phyloP scores from a whole-genome alignment of 1,140 invertebrate species.

The Heliconius eleuchia region DNA sequence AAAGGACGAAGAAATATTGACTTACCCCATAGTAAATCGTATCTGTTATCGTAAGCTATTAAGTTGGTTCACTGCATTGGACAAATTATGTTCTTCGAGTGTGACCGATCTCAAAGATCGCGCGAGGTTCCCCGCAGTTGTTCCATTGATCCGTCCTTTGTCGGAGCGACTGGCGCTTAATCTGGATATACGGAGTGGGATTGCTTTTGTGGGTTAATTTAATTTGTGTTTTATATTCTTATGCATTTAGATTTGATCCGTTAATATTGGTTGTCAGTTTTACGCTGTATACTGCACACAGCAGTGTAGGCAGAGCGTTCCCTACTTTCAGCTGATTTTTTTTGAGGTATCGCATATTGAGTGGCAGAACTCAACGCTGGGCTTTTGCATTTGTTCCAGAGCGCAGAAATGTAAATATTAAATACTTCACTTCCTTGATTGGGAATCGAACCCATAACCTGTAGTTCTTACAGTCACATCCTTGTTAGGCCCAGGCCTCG shows the following conservation, averaged over 20 bases:
- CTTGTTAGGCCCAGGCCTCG: no score
- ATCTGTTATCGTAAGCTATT: conserved; percentile 12
- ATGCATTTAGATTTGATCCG: neutral
- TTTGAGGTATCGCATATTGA: no score
- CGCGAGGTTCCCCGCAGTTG: conserved; percentile 40
- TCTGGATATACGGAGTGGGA: conserved; percentile 23
- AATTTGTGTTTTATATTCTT: conserved; percentile 13
- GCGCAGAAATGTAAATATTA: no score
- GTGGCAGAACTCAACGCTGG: no score
- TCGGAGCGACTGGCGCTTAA: conserved; percentile 20
- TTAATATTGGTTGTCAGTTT: no score
- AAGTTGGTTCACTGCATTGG: conserved; percentile 25
- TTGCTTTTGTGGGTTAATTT: conserved; percentile 28
- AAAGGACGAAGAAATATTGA: neutral
- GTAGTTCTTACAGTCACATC: no score
- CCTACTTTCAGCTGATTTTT: no score
- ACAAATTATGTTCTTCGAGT: conserved; percentile 41
- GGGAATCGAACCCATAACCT: no score
- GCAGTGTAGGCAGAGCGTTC: no score
- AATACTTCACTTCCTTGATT: no score
- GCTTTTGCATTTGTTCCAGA: no score
- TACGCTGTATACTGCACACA: no score
- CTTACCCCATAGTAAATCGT: conserved; percentile 10
- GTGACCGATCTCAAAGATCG: conserved; percentile 40
- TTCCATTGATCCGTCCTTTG: conserved; percentile 37